phyloP scores from a whole-genome alignment of 2,888 invertebrate genomes.

The Unio pictorum region DNA sequence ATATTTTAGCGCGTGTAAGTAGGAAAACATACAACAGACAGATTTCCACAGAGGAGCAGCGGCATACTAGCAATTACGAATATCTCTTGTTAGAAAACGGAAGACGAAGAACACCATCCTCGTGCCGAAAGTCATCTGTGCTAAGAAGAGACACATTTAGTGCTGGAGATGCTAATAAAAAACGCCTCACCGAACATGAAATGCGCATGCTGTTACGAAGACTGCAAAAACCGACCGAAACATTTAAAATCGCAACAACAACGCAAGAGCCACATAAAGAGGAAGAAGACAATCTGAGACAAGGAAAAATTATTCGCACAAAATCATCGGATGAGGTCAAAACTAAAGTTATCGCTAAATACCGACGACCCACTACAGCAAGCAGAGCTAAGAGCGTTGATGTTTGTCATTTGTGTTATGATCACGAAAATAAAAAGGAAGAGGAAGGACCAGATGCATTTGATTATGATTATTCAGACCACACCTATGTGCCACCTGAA shows the following conservation, averaged over 20 bases:
- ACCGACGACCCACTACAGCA: constrained; percentile 49
- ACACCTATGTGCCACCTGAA: constrained; percentile 36
- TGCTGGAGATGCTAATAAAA: constrained; percentile 6
- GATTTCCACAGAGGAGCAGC: constrained; percentile 33
- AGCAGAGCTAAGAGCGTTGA: constrained; percentile 40
- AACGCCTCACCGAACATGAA: constrained; percentile 37
- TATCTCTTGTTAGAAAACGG: constrained; percentile 26
- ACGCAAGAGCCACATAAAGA: constrained; percentile 19
- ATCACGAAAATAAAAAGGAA: constrained; percentile 35
- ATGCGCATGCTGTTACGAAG: constrained; percentile 39
- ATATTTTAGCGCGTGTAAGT: constrained; percentile 39
- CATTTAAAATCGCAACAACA: constrained; percentile 19
- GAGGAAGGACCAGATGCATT: constrained; percentile 31
- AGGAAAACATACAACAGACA: constrained; percentile 39
- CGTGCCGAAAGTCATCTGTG: constrained; percentile 23
- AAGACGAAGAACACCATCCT: constrained; percentile 31
- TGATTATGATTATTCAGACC: constrained; percentile 41
- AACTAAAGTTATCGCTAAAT: constrained; percentile 30
- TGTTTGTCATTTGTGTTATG: constrained; percentile 45
- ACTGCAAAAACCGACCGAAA: constrained; percentile 39
- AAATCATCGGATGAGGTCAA: constrained; percentile 22
- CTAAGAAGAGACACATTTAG: no score
- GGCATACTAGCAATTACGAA: constrained; percentile 37
- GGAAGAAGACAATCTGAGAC: constrained; percentile 32
- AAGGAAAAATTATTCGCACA: constrained; percentile 38